These are phyloP conservation scores for Acleris emargana DNA, from an alignment of 2,888 invertebrate species.

Conservation along the genomic window DNA sequence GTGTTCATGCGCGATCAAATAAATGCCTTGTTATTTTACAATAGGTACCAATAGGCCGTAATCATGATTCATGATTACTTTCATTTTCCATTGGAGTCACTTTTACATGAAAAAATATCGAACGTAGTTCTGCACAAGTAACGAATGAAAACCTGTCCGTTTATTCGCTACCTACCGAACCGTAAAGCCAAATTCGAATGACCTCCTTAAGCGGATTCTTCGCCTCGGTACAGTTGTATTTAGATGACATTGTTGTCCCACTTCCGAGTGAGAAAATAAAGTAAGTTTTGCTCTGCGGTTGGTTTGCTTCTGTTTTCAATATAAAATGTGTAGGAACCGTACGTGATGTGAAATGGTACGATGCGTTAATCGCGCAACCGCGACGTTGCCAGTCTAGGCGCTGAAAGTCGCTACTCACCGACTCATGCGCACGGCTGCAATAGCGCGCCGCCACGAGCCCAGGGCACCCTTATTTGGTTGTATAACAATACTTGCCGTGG, in stretches of 20 bases:
- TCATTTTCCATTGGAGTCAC: constrained; percentile 24
- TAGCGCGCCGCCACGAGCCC: constrained; percentile 52
- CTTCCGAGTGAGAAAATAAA: constrained; percentile 33
- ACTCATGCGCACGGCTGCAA: constrained; percentile 52
- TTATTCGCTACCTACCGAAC: constrained; percentile 49
- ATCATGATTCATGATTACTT: constrained; percentile 14
- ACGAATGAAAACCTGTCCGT: constrained; percentile 41
- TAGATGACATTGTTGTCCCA: constrained; percentile 38
- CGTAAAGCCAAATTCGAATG: constrained; percentile 55
- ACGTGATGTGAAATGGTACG: constrained; percentile 63
- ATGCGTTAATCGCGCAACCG: constrained; percentile 57
- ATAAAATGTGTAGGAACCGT: constrained; percentile 47
- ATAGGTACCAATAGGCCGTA: constrained; percentile 14
- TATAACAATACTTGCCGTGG: constrained; percentile 52
- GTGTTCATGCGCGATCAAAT: constrained; percentile 2
- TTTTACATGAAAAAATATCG: constrained; percentile 21
- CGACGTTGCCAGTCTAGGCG: constrained; percentile 75
- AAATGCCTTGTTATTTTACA: constrained; percentile 17
- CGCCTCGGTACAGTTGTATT: constrained; percentile 37
- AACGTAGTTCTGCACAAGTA: constrained; percentile 12
- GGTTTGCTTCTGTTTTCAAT: constrained; percentile 39
- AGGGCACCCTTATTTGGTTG: constrained; percentile 62
- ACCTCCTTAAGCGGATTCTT: constrained; percentile 58
- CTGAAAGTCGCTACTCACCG: constrained; percentile 74
- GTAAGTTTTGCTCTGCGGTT: constrained; percentile 22